Percentiles rank a stretch among this genome's conserved stretches.
Conservation (phyloP, 2,888 invertebrate species). For the Thymelicus lineola region DNA sequence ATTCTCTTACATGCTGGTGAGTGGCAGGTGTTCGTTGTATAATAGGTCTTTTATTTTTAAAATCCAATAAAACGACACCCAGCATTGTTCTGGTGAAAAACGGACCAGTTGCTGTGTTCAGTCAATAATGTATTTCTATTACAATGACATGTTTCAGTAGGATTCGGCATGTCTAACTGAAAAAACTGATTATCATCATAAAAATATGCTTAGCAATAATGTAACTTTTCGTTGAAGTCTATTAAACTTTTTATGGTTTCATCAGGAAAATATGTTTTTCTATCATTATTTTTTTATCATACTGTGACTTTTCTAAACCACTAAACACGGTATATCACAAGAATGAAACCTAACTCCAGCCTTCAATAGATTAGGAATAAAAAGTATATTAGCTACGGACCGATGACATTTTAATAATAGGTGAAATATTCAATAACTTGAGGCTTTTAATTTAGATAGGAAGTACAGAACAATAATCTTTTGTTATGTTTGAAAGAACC, state of each 20-base stretch:
- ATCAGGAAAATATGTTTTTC: too few species aligned
- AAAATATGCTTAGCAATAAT: too few species aligned
- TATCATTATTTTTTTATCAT: too few species aligned
- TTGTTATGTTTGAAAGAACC: neutral
- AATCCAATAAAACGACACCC: constrained; percentile 12
- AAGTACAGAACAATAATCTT: constrained; percentile 1
- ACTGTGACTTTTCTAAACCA: too few species aligned
- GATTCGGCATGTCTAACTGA: too few species aligned
- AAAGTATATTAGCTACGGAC: neutral
- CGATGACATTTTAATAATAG: constrained; percentile 5
- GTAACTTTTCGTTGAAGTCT: too few species aligned
- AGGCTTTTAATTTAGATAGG: neutral
- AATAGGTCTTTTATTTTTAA: constrained; percentile 32
- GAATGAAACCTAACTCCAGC: neutral
- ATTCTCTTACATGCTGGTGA: too few species aligned
- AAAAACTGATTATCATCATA: too few species aligned
- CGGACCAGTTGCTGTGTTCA: neutral
- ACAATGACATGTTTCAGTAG: neutral
- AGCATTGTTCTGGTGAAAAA: constrained; percentile 14
- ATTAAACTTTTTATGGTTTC: too few species aligned
- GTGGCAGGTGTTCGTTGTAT: constrained; percentile 20
- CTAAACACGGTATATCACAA: too few species aligned
- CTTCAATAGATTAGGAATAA: constrained; percentile 4
- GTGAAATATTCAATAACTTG: constrained; percentile 14
- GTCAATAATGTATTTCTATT: neutral